Base-by-base conservation (phyloP, 1,140 invertebrate genomes). In the Ephestia elutella region DNA sequence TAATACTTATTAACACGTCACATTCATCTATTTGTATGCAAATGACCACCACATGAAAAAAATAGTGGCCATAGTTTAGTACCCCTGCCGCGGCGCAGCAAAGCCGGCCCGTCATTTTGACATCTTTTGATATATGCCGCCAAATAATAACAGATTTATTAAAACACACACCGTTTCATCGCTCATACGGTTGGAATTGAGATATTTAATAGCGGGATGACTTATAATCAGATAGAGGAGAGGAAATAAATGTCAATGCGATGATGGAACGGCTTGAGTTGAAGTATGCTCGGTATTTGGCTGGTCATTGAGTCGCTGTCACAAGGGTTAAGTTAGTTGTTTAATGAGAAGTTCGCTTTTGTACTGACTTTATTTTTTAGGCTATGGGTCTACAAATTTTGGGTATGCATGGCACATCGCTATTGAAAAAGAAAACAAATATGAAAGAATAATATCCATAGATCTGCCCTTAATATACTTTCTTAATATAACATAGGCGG, bases 41-140 rank as follows among this genome's bases (percentile, higher is more conserved):
- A 82, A 81, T 82, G 68, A 21, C 30, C 53, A 49, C 44, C 18
- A 25, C 21, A 25, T 3, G 2, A 25, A 25, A 25, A n/a, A 25
- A 25, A 25, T 2, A 7, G 2, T 25, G 21, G 21, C 7, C 21
- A 2, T 25, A 25, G 75, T 78, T 76, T 65, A 30, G 51, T 54
- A 60, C 70, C 75, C 67, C 77, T 79, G 76, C 60, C 64, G 73
- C 81, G 73, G 78, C 73, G 49, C 13, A 62, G 59, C 78, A 84
- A 81, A 82, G 64, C 35, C 57, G 70, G 74, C 78, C 78, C 74
- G 78, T 86, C 82, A 75, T 78, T 82, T 82, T 84, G 83, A 86
- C 80, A 74, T 84, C 83, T 75, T 85, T 86, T 86, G 77, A 86
- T 80, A 73, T 78, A 69, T 66, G 77, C 83, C 81, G 81, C 83